A percentile compares a stretch with the other conserved stretches of the same genome.
Conservation (phyloP, 2,797 vertebrate genomes). For the Melanogrammus aeglefinus region DNA sequence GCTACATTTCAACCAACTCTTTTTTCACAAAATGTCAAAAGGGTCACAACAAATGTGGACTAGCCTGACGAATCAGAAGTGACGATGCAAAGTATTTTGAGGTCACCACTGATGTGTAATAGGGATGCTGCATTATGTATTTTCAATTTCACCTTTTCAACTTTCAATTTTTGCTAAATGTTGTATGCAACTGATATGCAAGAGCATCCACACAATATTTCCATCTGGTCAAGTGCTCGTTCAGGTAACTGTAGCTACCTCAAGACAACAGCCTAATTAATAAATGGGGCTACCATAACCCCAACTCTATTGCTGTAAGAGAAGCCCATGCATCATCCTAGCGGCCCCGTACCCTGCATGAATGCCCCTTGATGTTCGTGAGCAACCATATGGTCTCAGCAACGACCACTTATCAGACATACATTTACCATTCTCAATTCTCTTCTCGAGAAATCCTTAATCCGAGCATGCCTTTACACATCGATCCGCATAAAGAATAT, state of each 20-base stretch:
- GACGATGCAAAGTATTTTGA: too few relatives aligned
- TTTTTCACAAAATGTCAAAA: too few relatives aligned
- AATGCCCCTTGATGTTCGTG: conserved; percentile 5
- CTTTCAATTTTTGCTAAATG: not conserved
- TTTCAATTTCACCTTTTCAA: not conserved
- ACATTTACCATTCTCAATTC: not conserved
- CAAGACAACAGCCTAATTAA: conserved; percentile 28
- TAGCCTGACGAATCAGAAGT: too few relatives aligned
- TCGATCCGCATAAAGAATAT: not conserved
- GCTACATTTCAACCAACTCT: too few relatives aligned
- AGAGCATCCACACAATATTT: not conserved
- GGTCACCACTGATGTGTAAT: too few relatives aligned
- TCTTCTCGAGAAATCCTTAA: not conserved
- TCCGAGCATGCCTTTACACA: not conserved
- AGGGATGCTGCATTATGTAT: not conserved
- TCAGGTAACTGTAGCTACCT: not conserved
- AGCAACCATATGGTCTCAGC: conserved; percentile 11
- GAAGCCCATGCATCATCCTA: conserved; percentile 29
- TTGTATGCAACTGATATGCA: not conserved
- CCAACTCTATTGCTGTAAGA: conserved; percentile 19
- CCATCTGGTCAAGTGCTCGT: not conserved
- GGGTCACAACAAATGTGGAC: too few relatives aligned
- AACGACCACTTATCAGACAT: not conserved
- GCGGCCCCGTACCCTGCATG: conserved; percentile 5
- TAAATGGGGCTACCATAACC: conserved; percentile 28